Evolutionary conservation across 1,140 invertebrate species (phyloP), one percentile per base, ranked within the genome.

Genomic region (Aphaenogaster floridana): DNA sequence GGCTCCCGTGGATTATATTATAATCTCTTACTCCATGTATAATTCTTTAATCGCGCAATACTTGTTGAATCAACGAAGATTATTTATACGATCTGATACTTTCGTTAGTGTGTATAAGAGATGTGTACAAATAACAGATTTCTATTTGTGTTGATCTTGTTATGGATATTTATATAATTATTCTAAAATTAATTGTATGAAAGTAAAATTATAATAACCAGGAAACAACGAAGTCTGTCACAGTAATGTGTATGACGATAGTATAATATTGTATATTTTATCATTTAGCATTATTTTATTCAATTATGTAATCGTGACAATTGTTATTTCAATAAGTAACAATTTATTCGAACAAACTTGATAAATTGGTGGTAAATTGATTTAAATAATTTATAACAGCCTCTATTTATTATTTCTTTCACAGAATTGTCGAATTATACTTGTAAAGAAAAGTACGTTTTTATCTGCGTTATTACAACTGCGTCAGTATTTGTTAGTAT

Each of bases 171-270:
- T 48, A 9, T 48, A 9, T 59, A 61, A 48, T 71, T 17, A 61
- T 88, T 84, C 17, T 66, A 71, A 69, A 69, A 69, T 50, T 45
- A 69, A 61, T 85, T 17, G 21, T 68, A 66, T 48, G 42, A 72
- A 66, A 78, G 54, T 69, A 59, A 57, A 64, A 68, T 48, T 66
- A 21, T 85, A 34, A 87, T 45, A 76, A 85, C 9, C 17, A 34
- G 21, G 13, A 86, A 88, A 85, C 80, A 68, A 88, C 50, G 64
- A 86, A 85, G 59, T 85, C 21, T 36, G 13, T 48, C 48, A 21
- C 13, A 64, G 5, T 7, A 54, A 50, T 50, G n/a, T 71, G 17
- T 64, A 39, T n/a, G 45, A 48, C 8, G n/a, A 57, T 81, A 71
- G 6, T 21, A 15, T 42, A 57, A 68, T 54, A n/a, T 63, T 77